Evolutionary conservation across 2,113 vertebrate species (phyloP).

Genomic region (Balaenoptera acutorostrata): DNA sequence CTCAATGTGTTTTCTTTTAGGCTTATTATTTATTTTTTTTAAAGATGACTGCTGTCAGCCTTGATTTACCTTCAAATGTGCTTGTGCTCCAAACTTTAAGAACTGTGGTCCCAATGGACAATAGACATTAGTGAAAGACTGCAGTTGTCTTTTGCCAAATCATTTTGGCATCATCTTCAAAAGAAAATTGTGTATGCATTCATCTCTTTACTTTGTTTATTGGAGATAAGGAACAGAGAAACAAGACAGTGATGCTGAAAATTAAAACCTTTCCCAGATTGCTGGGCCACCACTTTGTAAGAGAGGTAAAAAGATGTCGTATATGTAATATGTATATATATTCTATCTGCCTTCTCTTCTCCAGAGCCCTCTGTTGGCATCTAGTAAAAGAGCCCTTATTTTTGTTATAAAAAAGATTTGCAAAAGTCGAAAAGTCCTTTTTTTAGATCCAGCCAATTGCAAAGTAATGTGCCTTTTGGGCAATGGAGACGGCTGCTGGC

Average conservation of each 20-base stretch:
- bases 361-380: background rate
- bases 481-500: background rate
- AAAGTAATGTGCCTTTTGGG: background rate
- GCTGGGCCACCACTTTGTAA: background rate
- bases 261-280: background rate
- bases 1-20: background rate
- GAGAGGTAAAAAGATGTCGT: background rate
- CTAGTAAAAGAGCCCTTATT: background rate
- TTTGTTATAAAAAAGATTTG: conserved; percentile 42
- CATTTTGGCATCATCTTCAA: conserved; percentile 18
- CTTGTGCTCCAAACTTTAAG: conserved; percentile 41
- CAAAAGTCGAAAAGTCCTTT: background rate
- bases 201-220: background rate
- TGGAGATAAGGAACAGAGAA: background rate
- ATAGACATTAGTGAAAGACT: background rate
- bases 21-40: background rate
- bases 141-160: background rate
- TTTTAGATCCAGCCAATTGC: conserved; percentile 28
- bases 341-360: background rate
- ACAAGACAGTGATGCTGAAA: conserved; percentile 30
- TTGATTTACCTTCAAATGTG: conserved; percentile 60
- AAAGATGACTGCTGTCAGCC: conserved; percentile 47
- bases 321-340: background rate
- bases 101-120: background rate
- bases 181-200: conserved; percentile 24